A percentile compares a stretch with the other conserved stretches of the same genome.
Evolutionary conservation across 2,113 vertebrate species (phyloP).

Genomic region (Gymnorhina tibicen): DNA sequence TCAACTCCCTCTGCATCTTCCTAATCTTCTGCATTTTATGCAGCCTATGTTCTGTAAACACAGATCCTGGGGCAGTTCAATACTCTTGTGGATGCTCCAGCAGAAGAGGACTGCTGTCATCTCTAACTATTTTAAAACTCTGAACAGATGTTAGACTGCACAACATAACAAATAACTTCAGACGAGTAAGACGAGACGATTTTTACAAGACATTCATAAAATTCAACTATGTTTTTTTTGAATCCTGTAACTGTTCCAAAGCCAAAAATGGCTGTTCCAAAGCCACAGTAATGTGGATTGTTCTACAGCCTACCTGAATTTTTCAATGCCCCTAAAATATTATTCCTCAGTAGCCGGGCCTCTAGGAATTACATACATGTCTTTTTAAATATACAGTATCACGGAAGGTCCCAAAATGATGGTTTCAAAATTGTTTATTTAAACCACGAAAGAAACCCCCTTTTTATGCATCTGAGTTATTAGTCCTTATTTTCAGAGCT

Average conservation of each 20-base stretch:
- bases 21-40: background rate
- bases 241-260: background rate
- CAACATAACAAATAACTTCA: background rate
- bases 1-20: background rate
- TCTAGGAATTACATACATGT: background rate
- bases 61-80: background rate
- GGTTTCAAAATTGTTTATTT: background rate
- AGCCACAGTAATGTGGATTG: background rate
- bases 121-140: conserved; percentile 14
- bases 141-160: conserved; percentile 8
- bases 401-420: background rate
- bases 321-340: background rate
- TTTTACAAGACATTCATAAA: background rate
- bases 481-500: background rate
- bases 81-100: background rate
- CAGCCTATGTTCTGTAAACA: background rate
- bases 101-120: background rate
- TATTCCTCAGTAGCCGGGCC: background rate
- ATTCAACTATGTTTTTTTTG: background rate
- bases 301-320: background rate
- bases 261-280: background rate
- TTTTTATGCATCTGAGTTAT: background rate
- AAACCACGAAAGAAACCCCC: background rate
- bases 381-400: background rate
- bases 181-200: background rate